Evolutionary conservation across 2,797 vertebrate species (phyloP), one percentile per base, ranked within the genome.

Genomic region (Lepus oiostolus): DNA sequence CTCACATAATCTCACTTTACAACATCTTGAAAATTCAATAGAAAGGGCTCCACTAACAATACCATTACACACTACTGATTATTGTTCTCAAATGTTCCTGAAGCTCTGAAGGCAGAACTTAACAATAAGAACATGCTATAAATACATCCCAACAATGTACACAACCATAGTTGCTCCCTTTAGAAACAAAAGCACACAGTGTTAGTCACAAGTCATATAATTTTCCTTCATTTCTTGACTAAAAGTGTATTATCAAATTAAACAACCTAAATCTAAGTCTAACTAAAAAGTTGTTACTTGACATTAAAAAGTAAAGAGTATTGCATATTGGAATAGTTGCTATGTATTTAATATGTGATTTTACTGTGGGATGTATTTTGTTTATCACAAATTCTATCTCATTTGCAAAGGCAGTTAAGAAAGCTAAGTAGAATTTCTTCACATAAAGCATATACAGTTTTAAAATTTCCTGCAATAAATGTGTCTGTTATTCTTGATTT

Each of bases 1-100:
- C 98, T 98, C 98, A 97, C 98, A 98, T 98, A 98, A 98, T 98
- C 98, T 98, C 97, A 96, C 97, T 98, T 98, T 98, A 98, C 98
- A 98, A 96, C 98, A 98, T 98, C 98, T 98, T 98, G 98, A 98
- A 98, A 98, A 98, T 98, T 98, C 98, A 98, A 98, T 98, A 98
- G 98, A 98, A 98, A 98, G 98, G 97, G 88, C 97, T 97, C 90
- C 91, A 96, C 97, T 98, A 98, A 98, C 98, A 98, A 98, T 98
- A 97, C 97, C 98, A 98, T 98, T 98, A 98, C 98, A 98, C 97
- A 97, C 97, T 96, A 89, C 98, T 97, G 97, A 98, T 98, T 97
- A 98, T 99, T 99, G 98, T 98, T 98, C 97, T 96, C 95, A 95
- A 96, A 95, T 97, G 97, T 98, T 98, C 98, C 98, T 98, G 97